A percentile compares a stretch with the other conserved stretches of the same genome.
Conservation (phyloP, 1,140 invertebrate genomes). For the Choristoneura fumiferana region DNA sequence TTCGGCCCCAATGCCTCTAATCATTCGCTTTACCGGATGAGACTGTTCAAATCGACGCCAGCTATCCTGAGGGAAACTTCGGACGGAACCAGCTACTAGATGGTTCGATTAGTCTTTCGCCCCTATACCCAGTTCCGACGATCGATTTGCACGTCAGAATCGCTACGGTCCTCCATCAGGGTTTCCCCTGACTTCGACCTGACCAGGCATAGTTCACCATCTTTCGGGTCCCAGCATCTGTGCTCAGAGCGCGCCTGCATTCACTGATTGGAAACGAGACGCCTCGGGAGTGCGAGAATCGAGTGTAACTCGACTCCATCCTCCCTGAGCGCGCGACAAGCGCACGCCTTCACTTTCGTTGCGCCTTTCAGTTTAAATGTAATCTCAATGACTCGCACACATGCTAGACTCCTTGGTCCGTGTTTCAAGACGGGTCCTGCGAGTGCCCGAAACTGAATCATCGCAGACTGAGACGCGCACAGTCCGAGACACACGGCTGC, state of each 20-base stretch:
- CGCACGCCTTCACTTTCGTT: too few relatives aligned
- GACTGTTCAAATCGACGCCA: constrained; percentile 80
- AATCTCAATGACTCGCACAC: too few relatives aligned
- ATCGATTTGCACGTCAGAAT: constrained; percentile 97
- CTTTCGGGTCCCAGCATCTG: constrained; percentile 91
- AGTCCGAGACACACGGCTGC: too few relatives aligned
- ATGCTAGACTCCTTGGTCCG: too few relatives aligned
- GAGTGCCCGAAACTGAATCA: too few relatives aligned
- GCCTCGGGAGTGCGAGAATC: constrained; percentile 76
- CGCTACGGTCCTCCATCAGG: too few relatives aligned
- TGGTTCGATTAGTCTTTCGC: constrained; percentile 96
- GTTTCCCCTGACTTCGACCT: too few relatives aligned
- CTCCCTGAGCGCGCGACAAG: constrained; percentile 91
- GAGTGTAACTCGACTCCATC: constrained; percentile 81
- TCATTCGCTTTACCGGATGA: constrained; percentile 90
- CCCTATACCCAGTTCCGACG: constrained; percentile 93
- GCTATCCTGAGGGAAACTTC: constrained; percentile 95
- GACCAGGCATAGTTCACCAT: too few relatives aligned
- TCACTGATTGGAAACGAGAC: constrained; percentile 73
- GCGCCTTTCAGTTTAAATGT: too few relatives aligned
- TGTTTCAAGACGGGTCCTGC: too few relatives aligned
- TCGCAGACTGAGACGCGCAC: too few relatives aligned
- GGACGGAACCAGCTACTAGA: constrained; percentile 94
- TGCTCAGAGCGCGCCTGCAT: constrained; percentile 83
- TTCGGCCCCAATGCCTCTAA: constrained; percentile 90